Conservation (phyloP, 2,888 invertebrate genomes). For the Polymixis flavicincta region DNA sequence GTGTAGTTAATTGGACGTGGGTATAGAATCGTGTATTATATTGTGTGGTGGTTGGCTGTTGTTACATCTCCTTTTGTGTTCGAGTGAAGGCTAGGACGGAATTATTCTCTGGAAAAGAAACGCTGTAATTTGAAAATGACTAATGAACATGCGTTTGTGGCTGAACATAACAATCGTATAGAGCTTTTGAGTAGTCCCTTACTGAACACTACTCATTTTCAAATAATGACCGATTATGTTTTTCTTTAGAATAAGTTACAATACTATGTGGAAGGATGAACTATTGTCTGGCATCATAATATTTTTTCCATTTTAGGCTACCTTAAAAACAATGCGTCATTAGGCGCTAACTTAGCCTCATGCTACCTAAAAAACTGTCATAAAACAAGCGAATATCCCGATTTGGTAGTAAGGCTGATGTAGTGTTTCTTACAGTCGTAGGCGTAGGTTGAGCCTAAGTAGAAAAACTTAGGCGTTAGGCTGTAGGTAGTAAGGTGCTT, state of each 20-base stretch:
- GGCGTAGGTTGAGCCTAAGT: conserved; percentile 28
- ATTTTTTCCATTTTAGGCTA: conserved; percentile 13
- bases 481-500: not conserved
- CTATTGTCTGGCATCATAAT: not conserved
- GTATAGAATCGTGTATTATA: conserved; percentile 53
- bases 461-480: conserved; percentile 4
- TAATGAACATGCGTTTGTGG: conserved; percentile 12
- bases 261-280: not conserved
- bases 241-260: not conserved
- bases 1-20: conserved; percentile 65
- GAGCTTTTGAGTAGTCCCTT: not conserved
- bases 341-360: not conserved
- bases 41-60: conserved; percentile 43
- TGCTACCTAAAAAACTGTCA: conserved; percentile 18
- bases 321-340: conserved; percentile 33
- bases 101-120: conserved; percentile 49
- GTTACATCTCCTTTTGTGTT: conserved; percentile 64
- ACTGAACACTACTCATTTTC: not conserved
- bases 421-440: conserved; percentile 29
- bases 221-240: not conserved
- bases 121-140: conserved; percentile 48
- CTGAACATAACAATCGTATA: not conserved
- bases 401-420: conserved; percentile 32
- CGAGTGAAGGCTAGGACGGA: conserved; percentile 54
- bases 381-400: conserved; percentile 6